These are phyloP conservation scores for Xiphorhynchus erythropygius DNA, from an alignment of 2,797 vertebrate species.

Conservation along the genomic window DNA sequence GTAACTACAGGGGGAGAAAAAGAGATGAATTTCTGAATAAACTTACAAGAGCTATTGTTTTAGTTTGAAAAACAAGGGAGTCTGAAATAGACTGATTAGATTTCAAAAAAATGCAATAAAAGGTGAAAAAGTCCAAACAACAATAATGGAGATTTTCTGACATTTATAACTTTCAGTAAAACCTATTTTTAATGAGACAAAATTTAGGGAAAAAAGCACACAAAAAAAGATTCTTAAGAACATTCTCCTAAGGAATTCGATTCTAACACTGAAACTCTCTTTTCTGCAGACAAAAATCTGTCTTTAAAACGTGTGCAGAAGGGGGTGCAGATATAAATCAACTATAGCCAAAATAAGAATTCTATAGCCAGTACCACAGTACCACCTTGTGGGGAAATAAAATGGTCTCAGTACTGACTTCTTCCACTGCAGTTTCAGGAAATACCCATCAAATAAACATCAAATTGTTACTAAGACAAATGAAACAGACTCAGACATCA, in stretches of 20 bases:
- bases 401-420: not conserved
- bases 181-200: not conserved
- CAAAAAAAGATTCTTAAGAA: not conserved
- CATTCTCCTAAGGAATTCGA: constrained; percentile 22
- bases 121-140: not conserved
- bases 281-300: constrained; percentile 57
- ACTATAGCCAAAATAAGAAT: not conserved
- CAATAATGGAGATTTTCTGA: not conserved
- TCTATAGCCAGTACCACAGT: constrained; percentile 72
- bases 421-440: not conserved
- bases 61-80: constrained; percentile 23
- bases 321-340: constrained; percentile 48
- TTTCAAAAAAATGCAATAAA: not conserved
- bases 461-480: constrained; percentile 19
- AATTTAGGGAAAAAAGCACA: not conserved
- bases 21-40: not conserved
- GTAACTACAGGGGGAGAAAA: not conserved
- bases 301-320: constrained; percentile 60
- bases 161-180: not conserved
- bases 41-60: not conserved
- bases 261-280: constrained; percentile 43
- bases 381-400: constrained; percentile 78
- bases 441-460: constrained; percentile 17
- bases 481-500: not conserved
- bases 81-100: constrained; percentile 37